Base-by-base conservation (phyloP, 2,888 invertebrate genomes). In the Xylophagus ater region DNA sequence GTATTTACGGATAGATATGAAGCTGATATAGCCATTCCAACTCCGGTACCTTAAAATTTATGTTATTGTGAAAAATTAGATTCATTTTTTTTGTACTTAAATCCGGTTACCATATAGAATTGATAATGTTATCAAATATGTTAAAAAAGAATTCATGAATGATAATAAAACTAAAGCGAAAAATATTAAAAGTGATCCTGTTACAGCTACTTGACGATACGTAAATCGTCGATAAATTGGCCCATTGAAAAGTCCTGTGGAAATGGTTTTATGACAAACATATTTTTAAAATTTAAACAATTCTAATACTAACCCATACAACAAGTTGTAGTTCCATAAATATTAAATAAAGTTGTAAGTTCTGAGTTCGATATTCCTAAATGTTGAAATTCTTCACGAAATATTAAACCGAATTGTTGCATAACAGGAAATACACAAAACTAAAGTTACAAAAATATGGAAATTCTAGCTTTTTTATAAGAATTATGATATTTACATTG, bases 151-250 rank as follows among this genome's bases (percentile, higher is more conserved):
- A 49, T 71, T 66, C 1, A 78, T 75, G 47, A 73, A 74, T 2
- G 74, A 74, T 10, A 78, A 23, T 10, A 23, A 6, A 23, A 23
- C 23, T 23, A 6, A 23, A 23, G 23, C 23, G 4, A 73, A 53
- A 44, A 77, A 62, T 34, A 80, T 59, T 0, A 79, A 73, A 45
- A 69, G 51, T 34, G 76, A 73, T 24, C 76, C 73, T 7, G 78
- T 51, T 2, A 70, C 52, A 1, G 78, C 77, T 4, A 81, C 74
- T 65, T 76, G 74, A 10, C 83, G 71, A 50, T 74, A 82, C 6
- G 74, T 72, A 49, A 73, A 81, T 34, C 69, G 72, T 46, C 73
- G 72, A 55, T 81, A 79, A 18, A 82, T 58, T 2, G 81, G 81
- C 9, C 82, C 82, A 60, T 81, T 81, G 14, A 77, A 67, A 39